Conservation (phyloP, 2,797 vertebrate species). For the Sternotherus odoratus region DNA sequence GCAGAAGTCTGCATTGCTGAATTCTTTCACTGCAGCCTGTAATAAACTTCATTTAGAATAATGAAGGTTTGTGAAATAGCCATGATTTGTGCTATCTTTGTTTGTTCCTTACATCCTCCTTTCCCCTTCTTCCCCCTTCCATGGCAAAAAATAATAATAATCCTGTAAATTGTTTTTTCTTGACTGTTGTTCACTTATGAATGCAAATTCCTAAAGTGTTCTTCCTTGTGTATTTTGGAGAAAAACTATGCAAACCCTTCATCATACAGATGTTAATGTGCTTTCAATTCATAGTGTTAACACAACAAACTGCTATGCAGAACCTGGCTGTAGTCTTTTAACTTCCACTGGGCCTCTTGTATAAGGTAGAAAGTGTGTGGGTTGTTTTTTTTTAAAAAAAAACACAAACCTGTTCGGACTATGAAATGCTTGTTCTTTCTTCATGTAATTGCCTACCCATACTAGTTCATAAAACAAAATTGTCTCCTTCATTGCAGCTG, state of each 20-base stretch:
- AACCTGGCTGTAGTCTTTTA: background rate
- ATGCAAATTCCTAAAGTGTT: slow-evolving; percentile 40
- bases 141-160: background rate
- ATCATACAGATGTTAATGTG: background rate
- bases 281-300: background rate
- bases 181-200: slow-evolving; percentile 8
- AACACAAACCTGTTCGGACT: background rate
- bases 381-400: no score
- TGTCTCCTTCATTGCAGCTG: background rate
- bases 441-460: background rate
- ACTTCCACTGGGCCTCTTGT: background rate
- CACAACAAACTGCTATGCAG: background rate
- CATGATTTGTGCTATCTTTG: slow-evolving; percentile 25
- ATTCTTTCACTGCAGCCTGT: slow-evolving; percentile 50
- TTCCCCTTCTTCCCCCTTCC: background rate
- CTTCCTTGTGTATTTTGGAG: slow-evolving; percentile 13
- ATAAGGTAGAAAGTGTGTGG: background rate
- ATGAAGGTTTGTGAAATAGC: slow-evolving; percentile 60
- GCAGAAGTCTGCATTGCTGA: slow-evolving; percentile 28
- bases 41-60: slow-evolving; percentile 52
- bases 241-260: slow-evolving; percentile 68
- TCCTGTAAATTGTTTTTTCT: background rate
- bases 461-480: background rate
- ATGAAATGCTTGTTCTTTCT: background rate
- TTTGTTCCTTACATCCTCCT: background rate